Evolutionary conservation across 2,113 vertebrate species (phyloP).

Genomic region (Zosterops hypoxanthus): DNA sequence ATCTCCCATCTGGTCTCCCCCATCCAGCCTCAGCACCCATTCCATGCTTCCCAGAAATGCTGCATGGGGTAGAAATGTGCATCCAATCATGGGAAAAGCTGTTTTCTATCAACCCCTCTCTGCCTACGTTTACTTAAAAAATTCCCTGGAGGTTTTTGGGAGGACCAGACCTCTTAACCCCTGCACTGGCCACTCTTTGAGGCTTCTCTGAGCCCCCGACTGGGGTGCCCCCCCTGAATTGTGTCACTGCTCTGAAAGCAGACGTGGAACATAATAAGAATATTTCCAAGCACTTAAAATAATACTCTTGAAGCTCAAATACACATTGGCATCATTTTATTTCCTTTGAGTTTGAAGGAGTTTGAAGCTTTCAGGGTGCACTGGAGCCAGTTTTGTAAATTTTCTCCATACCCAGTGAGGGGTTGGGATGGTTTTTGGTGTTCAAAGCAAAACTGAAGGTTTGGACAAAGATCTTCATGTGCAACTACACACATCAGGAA

Average conservation of each 20-base stretch:
- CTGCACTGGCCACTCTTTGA: accelerated
- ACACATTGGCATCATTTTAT: background rate
- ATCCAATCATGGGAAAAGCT: background rate
- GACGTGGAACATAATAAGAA: accelerated
- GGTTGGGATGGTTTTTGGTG: background rate
- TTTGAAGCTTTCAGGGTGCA: background rate
- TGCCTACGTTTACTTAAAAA: accelerated
- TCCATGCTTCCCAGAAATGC: background rate
- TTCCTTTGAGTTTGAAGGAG: background rate
- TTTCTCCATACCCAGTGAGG: background rate
- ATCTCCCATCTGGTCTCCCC: background rate
- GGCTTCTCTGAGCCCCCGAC: background rate
- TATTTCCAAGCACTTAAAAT: background rate
- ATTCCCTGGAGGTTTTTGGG: background rate
- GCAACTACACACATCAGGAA: background rate
- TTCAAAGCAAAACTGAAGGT: background rate
- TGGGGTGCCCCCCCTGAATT: background rate
- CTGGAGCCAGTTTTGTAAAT: background rate
- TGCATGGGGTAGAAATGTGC: background rate
- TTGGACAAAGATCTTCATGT: background rate
- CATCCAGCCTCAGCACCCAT: background rate
- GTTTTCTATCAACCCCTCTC: background rate
- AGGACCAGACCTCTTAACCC: background rate
- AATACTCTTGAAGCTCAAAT: background rate
- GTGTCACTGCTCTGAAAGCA: background rate